Percentiles rank a stretch among this genome's conserved stretches.
These are phyloP conservation scores for Rhabdomys dilectus DNA, from an alignment of 2,113 vertebrate genomes.

Conservation along the genomic window DNA sequence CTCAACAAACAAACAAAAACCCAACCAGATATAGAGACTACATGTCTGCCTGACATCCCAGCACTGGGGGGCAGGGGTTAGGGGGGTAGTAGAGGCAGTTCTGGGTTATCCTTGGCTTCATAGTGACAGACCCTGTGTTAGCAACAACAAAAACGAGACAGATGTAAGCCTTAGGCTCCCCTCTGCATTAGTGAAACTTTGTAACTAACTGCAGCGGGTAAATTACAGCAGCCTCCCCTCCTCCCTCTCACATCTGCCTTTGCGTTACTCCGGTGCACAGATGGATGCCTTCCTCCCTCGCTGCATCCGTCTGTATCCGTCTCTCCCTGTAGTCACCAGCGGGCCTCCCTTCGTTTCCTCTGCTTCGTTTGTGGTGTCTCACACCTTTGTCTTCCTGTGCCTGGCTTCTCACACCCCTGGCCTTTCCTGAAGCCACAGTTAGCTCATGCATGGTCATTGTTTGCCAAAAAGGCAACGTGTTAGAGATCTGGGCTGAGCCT, in stretches of 20 bases:
- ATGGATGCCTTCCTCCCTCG: neutral
- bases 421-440: neutral
- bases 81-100: neutral
- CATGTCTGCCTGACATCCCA: neutral
- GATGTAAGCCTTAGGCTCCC: neutral
- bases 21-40: neutral
- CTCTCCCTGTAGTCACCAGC: neutral
- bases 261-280: neutral
- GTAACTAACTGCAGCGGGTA: fast-evolving
- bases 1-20: neutral
- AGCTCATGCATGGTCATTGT: neutral
- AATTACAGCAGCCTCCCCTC: neutral
- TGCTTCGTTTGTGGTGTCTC: neutral
- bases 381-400: neutral
- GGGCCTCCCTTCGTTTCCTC: neutral
- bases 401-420: neutral
- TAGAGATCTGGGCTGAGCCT: neutral
- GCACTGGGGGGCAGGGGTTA: neutral
- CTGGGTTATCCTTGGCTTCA: neutral
- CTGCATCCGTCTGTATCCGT: no score
- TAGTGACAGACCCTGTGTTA: neutral
- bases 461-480: neutral
- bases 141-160: neutral
- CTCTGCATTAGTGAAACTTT: neutral
- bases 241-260: neutral